Evolutionary conservation across 2,113 vertebrate species (phyloP).

Genomic region (Saiga tatarica): DNA sequence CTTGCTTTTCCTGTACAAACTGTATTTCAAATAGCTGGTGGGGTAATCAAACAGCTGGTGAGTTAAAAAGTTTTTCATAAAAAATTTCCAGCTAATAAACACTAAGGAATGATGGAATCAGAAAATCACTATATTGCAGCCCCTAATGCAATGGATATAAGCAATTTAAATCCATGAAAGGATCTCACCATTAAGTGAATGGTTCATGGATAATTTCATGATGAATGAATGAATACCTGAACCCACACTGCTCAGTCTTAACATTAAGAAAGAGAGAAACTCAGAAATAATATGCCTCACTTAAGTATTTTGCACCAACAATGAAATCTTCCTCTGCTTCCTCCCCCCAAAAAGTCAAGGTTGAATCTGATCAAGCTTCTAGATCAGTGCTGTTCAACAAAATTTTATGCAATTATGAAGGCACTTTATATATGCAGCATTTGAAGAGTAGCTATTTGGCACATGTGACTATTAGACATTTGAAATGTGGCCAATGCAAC

Average conservation of each 20-base stretch:
- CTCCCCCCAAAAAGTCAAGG: not conserved
- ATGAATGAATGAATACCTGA: not conserved
- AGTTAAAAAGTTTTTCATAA: not conserved
- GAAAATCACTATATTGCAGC: not conserved
- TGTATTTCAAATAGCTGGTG: not conserved
- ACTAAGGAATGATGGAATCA: not conserved
- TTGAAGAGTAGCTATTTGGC: not conserved
- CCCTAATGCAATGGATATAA: not conserved
- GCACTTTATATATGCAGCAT: not conserved
- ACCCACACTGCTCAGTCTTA: not conserved
- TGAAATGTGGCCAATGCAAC: not conserved
- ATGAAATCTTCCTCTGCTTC: not conserved
- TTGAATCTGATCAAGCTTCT: not conserved
- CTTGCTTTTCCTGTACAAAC: constrained; percentile 6
- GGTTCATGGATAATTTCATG: not conserved
- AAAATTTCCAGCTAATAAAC: constrained; percentile 10
- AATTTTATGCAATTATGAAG: constrained; percentile 13
- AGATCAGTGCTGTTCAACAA: not conserved
- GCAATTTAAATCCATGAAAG: not conserved
- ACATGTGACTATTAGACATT: not conserved
- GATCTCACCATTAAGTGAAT: not conserved
- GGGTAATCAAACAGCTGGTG: not conserved
- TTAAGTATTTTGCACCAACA: not conserved
- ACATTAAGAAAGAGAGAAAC: not conserved
- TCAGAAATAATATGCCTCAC: not conserved